Evolutionary conservation across 2,797 vertebrate species (phyloP).

Genomic region (Sarcoramphus papa): DNA sequence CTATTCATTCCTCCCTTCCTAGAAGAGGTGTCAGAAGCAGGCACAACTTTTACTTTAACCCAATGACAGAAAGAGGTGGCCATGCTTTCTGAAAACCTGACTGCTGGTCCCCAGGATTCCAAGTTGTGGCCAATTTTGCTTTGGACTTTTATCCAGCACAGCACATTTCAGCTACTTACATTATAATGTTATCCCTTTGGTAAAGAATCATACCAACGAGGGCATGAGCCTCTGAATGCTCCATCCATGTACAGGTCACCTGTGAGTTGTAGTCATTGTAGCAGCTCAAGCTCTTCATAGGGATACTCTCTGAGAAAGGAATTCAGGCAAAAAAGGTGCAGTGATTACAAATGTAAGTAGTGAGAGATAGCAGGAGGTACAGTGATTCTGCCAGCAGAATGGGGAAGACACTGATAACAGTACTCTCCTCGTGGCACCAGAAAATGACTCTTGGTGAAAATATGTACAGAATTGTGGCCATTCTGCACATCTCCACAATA

Average conservation of each 20-base stretch:
- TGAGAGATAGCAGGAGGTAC: background rate
- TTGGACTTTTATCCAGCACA: background rate
- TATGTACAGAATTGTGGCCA: background rate
- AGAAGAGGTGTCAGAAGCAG: background rate
- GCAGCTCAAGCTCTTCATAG: slow-evolving; percentile 67
- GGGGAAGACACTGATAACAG: background rate
- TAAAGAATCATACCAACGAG: slow-evolving; percentile 65
- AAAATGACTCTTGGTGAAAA: background rate
- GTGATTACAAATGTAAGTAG: background rate
- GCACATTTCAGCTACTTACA: slow-evolving; percentile 40
- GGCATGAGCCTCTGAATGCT: background rate
- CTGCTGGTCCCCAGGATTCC: background rate
- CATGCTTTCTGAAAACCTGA: background rate
- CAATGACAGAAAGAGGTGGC: background rate
- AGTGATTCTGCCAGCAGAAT: background rate
- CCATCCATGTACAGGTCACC: slow-evolving; percentile 68
- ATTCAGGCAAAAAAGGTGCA: background rate
- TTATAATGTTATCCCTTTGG: background rate
- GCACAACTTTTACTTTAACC: background rate
- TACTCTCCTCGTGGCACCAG: background rate
- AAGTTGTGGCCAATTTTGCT: background rate
- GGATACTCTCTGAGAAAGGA: slow-evolving; percentile 51
- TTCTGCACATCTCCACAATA: background rate
- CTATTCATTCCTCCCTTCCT: background rate
- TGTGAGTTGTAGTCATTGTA: slow-evolving; percentile 66